Evolutionary conservation across 1,140 invertebrate genomes (phyloP).

Genomic region (Drosophila sp.): DNA sequence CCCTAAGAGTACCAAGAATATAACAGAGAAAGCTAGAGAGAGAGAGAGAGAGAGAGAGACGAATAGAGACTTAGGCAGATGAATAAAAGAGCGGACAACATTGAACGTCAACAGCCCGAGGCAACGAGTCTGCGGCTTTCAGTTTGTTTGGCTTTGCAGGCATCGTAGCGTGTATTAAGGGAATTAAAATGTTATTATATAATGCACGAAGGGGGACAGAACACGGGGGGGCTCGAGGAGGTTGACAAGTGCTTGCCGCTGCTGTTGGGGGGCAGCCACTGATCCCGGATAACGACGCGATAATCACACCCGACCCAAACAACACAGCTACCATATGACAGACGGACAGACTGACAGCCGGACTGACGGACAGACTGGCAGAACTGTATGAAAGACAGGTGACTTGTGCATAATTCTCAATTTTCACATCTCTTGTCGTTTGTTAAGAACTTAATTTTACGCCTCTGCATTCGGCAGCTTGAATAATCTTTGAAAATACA

Average conservation of each 20-base stretch:
- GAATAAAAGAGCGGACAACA: slow-evolving; percentile 52
- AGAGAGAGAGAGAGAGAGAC: slow-evolving; percentile 7
- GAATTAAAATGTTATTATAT: slow-evolving; percentile 83
- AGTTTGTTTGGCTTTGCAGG: slow-evolving; percentile 72
- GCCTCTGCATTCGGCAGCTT: slow-evolving; percentile 63
- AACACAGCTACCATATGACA: slow-evolving; percentile 55
- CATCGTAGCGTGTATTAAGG: slow-evolving; percentile 81
- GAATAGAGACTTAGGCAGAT: too few species aligned
- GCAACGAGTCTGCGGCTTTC: slow-evolving; percentile 45
- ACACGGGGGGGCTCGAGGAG: background rate
- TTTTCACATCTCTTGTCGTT: slow-evolving; percentile 33
- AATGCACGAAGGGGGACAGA: slow-evolving; percentile 58
- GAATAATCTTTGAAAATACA: slow-evolving; percentile 19
- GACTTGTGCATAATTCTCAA: slow-evolving; percentile 76
- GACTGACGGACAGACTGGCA: slow-evolving; percentile 5
- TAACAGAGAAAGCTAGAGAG: background rate
- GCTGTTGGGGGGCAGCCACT: slow-evolving; percentile 52
- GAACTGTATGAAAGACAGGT: slow-evolving; percentile 51
- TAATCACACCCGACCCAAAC: slow-evolving; percentile 70
- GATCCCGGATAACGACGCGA: slow-evolving; percentile 81
- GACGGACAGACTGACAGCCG: slow-evolving; percentile 22
- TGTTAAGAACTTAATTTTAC: slow-evolving; percentile 77
- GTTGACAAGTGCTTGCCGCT: slow-evolving; percentile 36
- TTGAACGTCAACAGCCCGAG: slow-evolving; percentile 35
- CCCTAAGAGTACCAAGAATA: slow-evolving; percentile 8